A percentile compares a stretch with the other conserved stretches of the same genome.
Conservation (phyloP, 2,113 vertebrate species). For the Sterna hirundo region DNA sequence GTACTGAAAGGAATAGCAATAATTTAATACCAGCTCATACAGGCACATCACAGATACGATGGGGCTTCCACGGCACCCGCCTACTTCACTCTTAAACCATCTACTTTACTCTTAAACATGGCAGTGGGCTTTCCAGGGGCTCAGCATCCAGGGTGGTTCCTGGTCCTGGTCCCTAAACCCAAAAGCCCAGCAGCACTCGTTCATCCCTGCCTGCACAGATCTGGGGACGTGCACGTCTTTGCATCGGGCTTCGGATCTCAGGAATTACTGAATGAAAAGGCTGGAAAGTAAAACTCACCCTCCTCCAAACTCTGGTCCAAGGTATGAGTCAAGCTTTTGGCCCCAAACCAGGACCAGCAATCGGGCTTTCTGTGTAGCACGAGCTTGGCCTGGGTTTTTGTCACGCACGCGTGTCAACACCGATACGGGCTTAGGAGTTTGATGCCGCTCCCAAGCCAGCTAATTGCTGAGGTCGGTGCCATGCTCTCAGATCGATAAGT, state of each 20-base stretch:
- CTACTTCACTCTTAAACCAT: background rate
- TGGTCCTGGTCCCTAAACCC: background rate
- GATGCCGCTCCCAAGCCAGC: background rate
- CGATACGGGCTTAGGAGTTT: background rate
- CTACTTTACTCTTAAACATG: background rate
- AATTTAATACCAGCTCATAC: background rate
- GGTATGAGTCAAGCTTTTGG: slow-evolving; percentile 12
- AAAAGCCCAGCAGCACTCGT: background rate
- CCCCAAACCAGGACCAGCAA: background rate
- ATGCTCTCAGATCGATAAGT: background rate
- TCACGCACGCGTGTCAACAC: background rate
- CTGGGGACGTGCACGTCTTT: fast-evolving
- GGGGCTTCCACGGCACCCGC: background rate
- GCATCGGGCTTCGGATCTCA: background rate
- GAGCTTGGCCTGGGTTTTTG: background rate
- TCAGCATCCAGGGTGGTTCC: background rate
- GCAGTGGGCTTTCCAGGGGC: background rate
- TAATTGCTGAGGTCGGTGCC: slow-evolving; percentile 25
- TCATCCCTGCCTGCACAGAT: background rate
- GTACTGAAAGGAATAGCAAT: background rate
- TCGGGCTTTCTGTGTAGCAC: background rate
- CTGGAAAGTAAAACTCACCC: background rate
- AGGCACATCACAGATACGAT: background rate
- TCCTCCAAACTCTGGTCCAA: background rate
- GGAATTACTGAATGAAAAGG: slow-evolving; percentile 24